phyloP scores from a whole-genome alignment of 2,797 vertebrate species.

The Parotocinclus haroldoi region DNA sequence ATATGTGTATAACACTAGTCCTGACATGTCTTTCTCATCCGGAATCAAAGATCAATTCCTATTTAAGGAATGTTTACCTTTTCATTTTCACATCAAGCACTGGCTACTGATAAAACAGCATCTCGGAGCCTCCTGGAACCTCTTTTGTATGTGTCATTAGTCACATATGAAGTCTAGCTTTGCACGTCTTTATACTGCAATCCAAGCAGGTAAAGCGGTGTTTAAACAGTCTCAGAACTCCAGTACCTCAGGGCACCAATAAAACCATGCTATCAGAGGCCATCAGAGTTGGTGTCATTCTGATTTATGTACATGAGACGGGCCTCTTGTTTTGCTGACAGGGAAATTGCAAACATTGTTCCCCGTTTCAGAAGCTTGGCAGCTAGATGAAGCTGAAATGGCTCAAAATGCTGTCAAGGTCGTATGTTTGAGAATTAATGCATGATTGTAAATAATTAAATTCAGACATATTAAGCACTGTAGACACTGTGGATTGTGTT shows the following conservation, averaged over 20 bases:
- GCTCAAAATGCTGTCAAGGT: conserved; percentile 8
- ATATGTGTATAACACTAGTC: neutral
- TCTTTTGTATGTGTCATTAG: conserved; percentile 16
- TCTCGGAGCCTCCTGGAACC: conserved; percentile 5
- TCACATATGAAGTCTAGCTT: conserved; percentile 9
- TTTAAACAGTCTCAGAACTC: conserved; percentile 31
- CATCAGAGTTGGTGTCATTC: conserved; percentile 46
- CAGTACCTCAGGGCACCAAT: conserved; percentile 45
- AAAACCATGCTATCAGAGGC: conserved; percentile 48
- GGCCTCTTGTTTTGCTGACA: conserved; percentile 50
- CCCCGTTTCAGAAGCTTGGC: conserved; percentile 31
- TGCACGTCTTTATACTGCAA: conserved; percentile 25
- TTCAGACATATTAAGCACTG: conserved; percentile 1
- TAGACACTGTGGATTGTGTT: neutral
- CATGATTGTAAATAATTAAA: conserved; percentile 2
- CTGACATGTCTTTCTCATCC: neutral
- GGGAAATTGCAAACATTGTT: conserved; percentile 39
- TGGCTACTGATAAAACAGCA: neutral
- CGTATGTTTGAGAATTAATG: conserved; percentile 7
- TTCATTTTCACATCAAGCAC: neutral
- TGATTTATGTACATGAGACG: conserved; percentile 45
- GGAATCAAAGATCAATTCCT: neutral
- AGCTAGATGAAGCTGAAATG: conserved; percentile 25
- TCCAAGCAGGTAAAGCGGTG: conserved; percentile 30
- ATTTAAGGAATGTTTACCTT: conserved; percentile 1